A percentile compares a stretch with the other conserved stretches of the same genome.
Evolutionary conservation across 2,113 vertebrate genomes (phyloP).

Genomic region (Manacus vitellinus): DNA sequence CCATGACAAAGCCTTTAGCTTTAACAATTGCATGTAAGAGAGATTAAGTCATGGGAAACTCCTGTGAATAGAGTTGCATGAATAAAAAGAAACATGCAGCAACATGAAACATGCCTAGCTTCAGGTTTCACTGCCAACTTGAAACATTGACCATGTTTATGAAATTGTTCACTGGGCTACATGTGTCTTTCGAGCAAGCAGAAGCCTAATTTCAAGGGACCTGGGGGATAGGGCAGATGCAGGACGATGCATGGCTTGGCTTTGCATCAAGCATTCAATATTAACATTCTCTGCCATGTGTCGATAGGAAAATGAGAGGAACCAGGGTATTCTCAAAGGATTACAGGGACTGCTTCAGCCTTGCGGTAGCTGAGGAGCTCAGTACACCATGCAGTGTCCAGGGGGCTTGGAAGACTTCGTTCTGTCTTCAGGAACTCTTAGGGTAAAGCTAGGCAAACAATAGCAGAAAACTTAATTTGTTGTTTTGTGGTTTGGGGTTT

Average conservation of each 20-base stretch:
- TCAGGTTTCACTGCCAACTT: not conserved
- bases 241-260: not conserved
- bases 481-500: not conserved
- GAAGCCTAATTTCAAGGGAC: not conserved
- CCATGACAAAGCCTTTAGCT: constrained; percentile 49
- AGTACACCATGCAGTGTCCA: accelerated
- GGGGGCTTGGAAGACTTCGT: not conserved
- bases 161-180: not conserved
- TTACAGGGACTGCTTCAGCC: too few relatives aligned
- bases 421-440: not conserved
- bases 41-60: constrained; percentile 60
- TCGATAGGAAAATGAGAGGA: not conserved
- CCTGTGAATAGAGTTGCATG: not conserved
- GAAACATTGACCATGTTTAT: not conserved
- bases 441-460: not conserved
- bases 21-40: constrained; percentile 24
- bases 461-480: not conserved
- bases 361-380: not conserved
- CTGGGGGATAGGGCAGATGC: too few relatives aligned
- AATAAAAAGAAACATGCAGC: constrained; percentile 56
- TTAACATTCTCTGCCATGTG: not conserved
- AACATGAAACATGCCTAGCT: constrained; percentile 38
- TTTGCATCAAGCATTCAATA: not conserved
- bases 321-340: accelerated
- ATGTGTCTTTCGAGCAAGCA: not conserved